Percentiles rank a stretch among this genome's conserved stretches.
Evolutionary conservation across 2,113 vertebrate species (phyloP).

Genomic region (Corydoras sp.): DNA sequence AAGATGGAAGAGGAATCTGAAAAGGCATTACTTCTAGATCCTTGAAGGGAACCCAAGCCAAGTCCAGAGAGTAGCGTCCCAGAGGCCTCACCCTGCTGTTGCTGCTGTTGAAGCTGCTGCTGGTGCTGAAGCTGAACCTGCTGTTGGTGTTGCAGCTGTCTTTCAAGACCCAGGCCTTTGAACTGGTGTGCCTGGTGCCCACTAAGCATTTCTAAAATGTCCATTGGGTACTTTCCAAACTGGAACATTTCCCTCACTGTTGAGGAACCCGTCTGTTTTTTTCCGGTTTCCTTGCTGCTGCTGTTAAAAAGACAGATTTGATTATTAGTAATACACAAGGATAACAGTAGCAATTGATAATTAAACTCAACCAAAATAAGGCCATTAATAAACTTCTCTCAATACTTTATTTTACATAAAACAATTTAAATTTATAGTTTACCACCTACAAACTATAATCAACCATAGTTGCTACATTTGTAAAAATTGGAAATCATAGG

Average conservation of each 20-base stretch:
- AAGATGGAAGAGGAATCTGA: slow-evolving; percentile 70
- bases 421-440: no score
- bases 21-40: slow-evolving; percentile 65
- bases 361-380: no score
- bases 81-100: slow-evolving; percentile 58
- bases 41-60: slow-evolving; percentile 64
- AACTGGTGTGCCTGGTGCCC: slow-evolving; percentile 76
- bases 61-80: slow-evolving; percentile 68
- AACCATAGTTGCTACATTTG: not conserved
- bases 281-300: slow-evolving; percentile 27
- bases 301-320: slow-evolving; percentile 27
- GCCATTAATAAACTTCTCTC: no score
- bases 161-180: slow-evolving; percentile 70
- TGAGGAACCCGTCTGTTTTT: slow-evolving; percentile 40
- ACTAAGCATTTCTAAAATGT: slow-evolving; percentile 76
- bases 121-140: slow-evolving; percentile 65
- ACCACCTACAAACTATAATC: no score
- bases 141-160: slow-evolving; percentile 70
- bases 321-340: no score
- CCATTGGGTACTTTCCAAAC: slow-evolving; percentile 76
- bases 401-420: no score
- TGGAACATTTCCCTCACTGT: slow-evolving; percentile 67
- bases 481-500: slow-evolving; percentile 10
- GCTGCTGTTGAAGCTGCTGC: slow-evolving; percentile 72
- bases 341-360: no score